A percentile compares a stretch with the other conserved stretches of the same genome.
phyloP scores from a whole-genome alignment of 2,797 vertebrate genomes.

The Hydrophis major region DNA sequence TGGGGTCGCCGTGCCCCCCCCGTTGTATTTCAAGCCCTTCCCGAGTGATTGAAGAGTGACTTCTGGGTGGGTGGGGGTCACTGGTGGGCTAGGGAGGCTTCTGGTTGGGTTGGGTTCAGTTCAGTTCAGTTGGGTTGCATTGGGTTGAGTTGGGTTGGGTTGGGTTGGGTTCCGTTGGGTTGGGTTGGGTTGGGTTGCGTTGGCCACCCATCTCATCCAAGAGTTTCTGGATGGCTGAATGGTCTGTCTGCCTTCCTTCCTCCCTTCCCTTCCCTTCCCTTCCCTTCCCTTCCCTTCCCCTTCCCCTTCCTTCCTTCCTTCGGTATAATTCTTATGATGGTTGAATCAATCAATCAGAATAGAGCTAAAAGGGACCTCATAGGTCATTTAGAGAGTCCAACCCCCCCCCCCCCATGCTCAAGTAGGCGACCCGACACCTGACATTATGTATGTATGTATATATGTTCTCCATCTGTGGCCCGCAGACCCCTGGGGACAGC shows the following conservation, averaged over 20 bases:
- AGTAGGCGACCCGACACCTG: no score
- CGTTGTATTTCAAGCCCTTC: not conserved
- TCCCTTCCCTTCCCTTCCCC: no score
- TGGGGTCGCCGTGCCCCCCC: not conserved
- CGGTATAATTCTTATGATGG: no score
- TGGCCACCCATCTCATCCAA: not conserved
- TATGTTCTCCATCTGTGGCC: not conserved
- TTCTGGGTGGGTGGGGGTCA: not conserved
- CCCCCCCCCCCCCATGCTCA: no score
- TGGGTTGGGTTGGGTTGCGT: not conserved
- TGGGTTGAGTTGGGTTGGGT: not conserved
- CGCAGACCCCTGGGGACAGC: not conserved
- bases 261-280: fast-evolving
- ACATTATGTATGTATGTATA: no score
- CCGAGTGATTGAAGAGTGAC: not conserved
- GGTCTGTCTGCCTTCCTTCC: no score
- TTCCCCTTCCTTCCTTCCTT: no score
- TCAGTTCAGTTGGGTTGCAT: no score
- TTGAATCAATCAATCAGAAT: no score
- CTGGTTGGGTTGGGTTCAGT: not conserved
- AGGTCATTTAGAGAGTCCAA: no score
- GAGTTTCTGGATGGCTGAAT: not conserved
- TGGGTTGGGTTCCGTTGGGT: not conserved
- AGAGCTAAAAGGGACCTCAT: no score
- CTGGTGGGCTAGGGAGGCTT: not conserved